phyloP scores from a whole-genome alignment of 2,113 vertebrate species.

The Xenopus borealis region DNA sequence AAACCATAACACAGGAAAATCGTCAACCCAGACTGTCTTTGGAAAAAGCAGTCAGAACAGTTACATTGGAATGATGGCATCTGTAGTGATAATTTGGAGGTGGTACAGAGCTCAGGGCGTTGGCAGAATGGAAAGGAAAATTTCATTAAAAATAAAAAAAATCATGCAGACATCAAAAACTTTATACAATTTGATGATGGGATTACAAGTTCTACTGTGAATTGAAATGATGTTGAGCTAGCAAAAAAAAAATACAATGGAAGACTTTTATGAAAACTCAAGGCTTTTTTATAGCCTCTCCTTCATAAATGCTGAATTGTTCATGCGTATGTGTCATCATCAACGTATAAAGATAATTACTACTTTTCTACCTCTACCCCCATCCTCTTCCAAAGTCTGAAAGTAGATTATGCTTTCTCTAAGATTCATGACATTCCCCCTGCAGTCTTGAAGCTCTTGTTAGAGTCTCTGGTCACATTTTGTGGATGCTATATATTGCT shows the following conservation, averaged over 20 bases:
- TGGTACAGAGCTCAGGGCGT: not conserved
- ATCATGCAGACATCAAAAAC: not conserved
- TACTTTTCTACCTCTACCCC: too few relatives aligned
- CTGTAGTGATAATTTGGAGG: constrained; percentile 1
- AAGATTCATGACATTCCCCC: too few relatives aligned
- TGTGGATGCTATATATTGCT: too few relatives aligned
- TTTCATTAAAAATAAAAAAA: not conserved
- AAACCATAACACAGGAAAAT: not conserved
- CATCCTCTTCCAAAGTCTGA: too few relatives aligned
- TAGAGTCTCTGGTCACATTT: too few relatives aligned
- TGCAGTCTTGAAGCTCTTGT: too few relatives aligned
- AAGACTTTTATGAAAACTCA: too few relatives aligned
- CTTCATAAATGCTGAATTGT: too few relatives aligned
- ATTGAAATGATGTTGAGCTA: not conserved
- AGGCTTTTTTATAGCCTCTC: too few relatives aligned
- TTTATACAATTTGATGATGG: not conserved
- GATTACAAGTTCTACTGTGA: not conserved
- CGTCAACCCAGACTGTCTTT: not conserved
- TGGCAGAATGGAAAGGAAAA: not conserved
- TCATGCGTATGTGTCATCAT: too few relatives aligned
- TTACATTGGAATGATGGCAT: not conserved
- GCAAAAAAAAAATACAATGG: not conserved
- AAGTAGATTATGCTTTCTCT: too few relatives aligned
- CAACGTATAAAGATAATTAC: too few relatives aligned
- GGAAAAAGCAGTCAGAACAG: not conserved